Percentiles rank a stretch among this genome's conserved stretches.
Conservation (phyloP, 2,797 vertebrate genomes). For the Erpetoichthys calabaricus region DNA sequence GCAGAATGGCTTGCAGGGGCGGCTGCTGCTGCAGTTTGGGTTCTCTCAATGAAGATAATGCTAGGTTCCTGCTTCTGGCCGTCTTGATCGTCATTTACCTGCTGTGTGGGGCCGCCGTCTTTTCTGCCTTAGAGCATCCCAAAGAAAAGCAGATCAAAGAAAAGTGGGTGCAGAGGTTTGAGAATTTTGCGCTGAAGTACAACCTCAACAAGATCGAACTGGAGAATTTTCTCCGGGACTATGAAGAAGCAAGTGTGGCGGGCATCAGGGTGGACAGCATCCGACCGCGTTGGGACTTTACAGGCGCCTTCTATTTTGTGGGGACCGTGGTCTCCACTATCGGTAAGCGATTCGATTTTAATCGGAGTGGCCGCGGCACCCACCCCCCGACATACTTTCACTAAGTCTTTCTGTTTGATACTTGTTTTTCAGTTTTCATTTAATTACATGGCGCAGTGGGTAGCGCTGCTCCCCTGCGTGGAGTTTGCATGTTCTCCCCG, state of each 20-base stretch:
- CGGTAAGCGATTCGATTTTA: conserved; percentile 45
- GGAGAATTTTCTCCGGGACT: conserved; percentile 64
- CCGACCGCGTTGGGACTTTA: conserved; percentile 81
- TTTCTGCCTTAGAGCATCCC: conserved; percentile 80
- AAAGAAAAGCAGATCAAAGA: conserved; percentile 69
- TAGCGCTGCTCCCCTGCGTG: too few species aligned
- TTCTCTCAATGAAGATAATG: conserved; percentile 75
- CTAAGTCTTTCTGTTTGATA: too few species aligned
- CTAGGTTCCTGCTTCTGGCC: conserved; percentile 74
- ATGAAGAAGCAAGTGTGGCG: conserved; percentile 71
- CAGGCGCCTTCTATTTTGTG: conserved; percentile 87
- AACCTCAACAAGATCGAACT: conserved; percentile 70
- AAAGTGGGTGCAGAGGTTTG: conserved; percentile 68
- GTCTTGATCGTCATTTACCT: conserved; percentile 70
- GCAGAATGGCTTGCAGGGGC: conserved; percentile 63
- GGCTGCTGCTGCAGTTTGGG: conserved; percentile 56
- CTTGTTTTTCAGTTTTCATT: too few species aligned
- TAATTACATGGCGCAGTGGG: too few species aligned
- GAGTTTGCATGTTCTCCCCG: too few species aligned
- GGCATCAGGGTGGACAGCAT: conserved; percentile 71
- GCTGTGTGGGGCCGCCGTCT: conserved; percentile 78
- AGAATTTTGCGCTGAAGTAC: conserved; percentile 67
- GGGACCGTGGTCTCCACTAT: conserved; percentile 91
- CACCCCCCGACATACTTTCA: too few species aligned
- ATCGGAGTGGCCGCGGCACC: background rate